Percentiles rank a stretch among this genome's conserved stretches.
These are phyloP conservation scores for Andricus grossulariae DNA, from an alignment of 1,140 invertebrate species.

Conservation along the genomic window DNA sequence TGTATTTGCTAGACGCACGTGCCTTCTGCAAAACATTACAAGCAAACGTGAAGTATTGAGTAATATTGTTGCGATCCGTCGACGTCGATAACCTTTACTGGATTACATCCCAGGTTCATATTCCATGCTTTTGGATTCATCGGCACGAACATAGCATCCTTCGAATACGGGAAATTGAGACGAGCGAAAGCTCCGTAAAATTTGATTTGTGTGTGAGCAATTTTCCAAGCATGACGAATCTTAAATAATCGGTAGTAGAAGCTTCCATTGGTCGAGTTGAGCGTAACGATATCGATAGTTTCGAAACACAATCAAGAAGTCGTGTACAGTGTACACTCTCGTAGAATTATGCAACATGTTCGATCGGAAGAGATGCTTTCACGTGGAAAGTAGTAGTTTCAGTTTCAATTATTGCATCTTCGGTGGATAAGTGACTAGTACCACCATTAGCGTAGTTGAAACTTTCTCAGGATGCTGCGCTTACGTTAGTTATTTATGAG, in stretches of 20 bases:
- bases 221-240: conserved; percentile 3
- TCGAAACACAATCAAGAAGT: conserved; percentile 7
- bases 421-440: conserved; percentile 22
- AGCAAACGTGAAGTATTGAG: conserved; percentile 1
- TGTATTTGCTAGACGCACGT: background rate
- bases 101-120: background rate
- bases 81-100: too few species aligned
- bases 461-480: background rate
- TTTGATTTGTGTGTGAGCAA: background rate
- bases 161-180: background rate
- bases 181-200: background rate
- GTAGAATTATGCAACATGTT: conserved; percentile 14
- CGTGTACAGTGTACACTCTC: background rate
- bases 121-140: background rate
- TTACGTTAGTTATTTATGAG: conserved; percentile 28
- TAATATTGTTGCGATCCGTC: background rate
- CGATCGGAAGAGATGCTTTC: conserved; percentile 28
- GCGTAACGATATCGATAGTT: conserved; percentile 21
- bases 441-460: conserved; percentile 12
- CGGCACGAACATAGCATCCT: background rate
- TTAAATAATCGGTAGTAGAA: background rate
- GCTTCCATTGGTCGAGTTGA: conserved; percentile 3
- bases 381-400: conserved; percentile 28
- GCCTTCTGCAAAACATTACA: background rate
- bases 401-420: conserved; percentile 31